Evolutionary conservation across 1,140 invertebrate species (phyloP).

Genomic region (Drosophila tsacasi): DNA sequence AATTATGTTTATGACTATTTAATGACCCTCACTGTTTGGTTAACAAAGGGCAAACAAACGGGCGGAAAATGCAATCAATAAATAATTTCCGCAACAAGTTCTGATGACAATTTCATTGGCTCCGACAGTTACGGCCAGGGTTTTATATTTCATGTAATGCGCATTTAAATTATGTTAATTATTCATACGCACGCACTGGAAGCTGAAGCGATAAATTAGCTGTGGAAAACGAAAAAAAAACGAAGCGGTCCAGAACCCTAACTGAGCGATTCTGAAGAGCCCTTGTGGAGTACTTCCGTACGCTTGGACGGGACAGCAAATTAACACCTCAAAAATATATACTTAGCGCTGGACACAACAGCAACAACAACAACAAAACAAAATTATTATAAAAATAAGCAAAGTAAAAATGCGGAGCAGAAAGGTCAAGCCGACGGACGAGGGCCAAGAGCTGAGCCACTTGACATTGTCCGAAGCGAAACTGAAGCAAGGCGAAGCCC

Average conservation of each 20-base stretch:
- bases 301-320: slow-evolving; percentile 30
- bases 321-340: slow-evolving; percentile 73
- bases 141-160: slow-evolving; percentile 33
- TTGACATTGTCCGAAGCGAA: slow-evolving; percentile 63
- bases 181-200: slow-evolving; percentile 35
- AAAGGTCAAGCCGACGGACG: slow-evolving; percentile 67
- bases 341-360: slow-evolving; percentile 7
- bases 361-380: not conserved
- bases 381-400: slow-evolving; percentile 9
- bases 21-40: slow-evolving; percentile 43
- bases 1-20: slow-evolving; percentile 73
- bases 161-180: slow-evolving; percentile 63
- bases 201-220: slow-evolving; percentile 26
- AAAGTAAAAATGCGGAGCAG: slow-evolving; percentile 19
- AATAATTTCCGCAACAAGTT: slow-evolving; percentile 73
- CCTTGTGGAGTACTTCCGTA: slow-evolving; percentile 29
- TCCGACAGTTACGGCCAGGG: slow-evolving; percentile 8
- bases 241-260: slow-evolving; percentile 16
- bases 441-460: slow-evolving; percentile 42
- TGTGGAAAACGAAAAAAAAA: slow-evolving; percentile 2
- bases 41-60: slow-evolving; percentile 25
- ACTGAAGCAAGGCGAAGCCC: slow-evolving; percentile 51
- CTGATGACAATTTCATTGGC: slow-evolving; percentile 61
- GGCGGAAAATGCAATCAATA: slow-evolving; percentile 61
- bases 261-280: slow-evolving; percentile 13